These are phyloP conservation scores for Hybognathus amarus DNA, from an alignment of 2,797 vertebrate genomes.

Conservation along the genomic window DNA sequence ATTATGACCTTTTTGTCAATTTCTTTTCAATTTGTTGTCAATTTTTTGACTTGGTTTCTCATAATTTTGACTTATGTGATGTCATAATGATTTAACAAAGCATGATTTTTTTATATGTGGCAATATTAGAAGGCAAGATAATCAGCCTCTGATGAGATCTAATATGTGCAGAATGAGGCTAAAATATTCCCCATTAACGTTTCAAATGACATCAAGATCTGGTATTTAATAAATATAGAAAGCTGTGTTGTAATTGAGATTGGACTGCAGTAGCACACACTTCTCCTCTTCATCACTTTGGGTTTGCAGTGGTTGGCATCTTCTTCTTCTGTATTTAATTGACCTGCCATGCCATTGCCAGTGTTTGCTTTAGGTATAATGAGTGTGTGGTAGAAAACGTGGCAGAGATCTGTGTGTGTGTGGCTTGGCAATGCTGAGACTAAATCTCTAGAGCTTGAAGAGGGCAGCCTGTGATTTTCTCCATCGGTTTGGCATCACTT, in stretches of 20 bases:
- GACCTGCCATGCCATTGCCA: constrained; percentile 1
- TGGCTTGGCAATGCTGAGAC: constrained; percentile 6
- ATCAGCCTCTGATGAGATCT: background rate
- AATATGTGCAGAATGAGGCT: background rate
- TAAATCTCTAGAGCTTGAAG: background rate
- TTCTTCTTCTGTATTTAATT: background rate
- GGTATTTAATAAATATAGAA: background rate
- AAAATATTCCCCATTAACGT: background rate
- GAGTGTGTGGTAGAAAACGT: background rate
- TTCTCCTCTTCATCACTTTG: background rate
- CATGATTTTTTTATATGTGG: too few species aligned
- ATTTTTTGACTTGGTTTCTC: background rate
- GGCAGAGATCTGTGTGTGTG: constrained; percentile 14
- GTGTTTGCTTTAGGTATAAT: constrained; percentile 17
- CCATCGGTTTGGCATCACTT: background rate
- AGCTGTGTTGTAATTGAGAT: background rate
- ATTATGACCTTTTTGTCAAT: too few species aligned
- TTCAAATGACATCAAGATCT: background rate
- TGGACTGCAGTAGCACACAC: background rate
- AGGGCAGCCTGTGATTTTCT: constrained; percentile 28
- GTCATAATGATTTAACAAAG: background rate
- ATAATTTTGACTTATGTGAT: background rate
- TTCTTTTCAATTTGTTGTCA: too few species aligned
- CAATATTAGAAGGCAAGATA: background rate
- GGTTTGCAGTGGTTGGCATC: background rate